A percentile compares a stretch with the other conserved stretches of the same genome.
These are phyloP conservation scores for Amphiprion percula DNA, from an alignment of 2,113 vertebrate species.

Conservation along the genomic window DNA sequence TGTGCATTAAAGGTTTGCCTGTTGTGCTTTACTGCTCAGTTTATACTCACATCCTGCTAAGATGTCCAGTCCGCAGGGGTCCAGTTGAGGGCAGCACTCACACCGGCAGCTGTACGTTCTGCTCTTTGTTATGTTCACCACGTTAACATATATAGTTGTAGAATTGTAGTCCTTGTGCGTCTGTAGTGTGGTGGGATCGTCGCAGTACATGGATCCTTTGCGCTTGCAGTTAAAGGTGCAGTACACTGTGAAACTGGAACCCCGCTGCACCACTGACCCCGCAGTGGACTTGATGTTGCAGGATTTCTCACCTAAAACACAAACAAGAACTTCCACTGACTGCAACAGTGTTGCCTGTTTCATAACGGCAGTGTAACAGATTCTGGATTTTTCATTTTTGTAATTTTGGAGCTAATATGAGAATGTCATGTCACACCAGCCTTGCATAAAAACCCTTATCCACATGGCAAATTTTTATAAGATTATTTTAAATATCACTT, in stretches of 20 bases:
- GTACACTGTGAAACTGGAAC: conserved; percentile 72
- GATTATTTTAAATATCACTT: too few relatives aligned
- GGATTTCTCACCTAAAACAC: conserved; percentile 48
- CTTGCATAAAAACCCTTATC: too few relatives aligned
- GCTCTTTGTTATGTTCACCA: conserved; percentile 66
- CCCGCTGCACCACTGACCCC: conserved; percentile 63
- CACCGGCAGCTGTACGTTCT: conserved; percentile 77
- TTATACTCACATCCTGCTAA: conserved; percentile 79
- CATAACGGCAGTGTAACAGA: background rate
- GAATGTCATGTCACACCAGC: background rate
- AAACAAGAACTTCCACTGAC: background rate
- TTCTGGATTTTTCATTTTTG: background rate
- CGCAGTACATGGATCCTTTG: conserved; percentile 35
- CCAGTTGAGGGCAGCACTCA: background rate
- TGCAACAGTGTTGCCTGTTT: too few relatives aligned
- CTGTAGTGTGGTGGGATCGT: background rate
- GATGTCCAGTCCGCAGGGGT: conserved; percentile 83
- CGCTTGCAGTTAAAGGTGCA: conserved; percentile 73
- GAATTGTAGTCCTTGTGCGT: conserved; percentile 19
- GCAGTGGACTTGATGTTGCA: conserved; percentile 72
- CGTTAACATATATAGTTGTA: conserved; percentile 56
- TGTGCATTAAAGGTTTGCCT: too few relatives aligned
- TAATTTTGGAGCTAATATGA: background rate
- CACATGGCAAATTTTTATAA: too few relatives aligned
- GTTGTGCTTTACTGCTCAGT: background rate